Evolutionary conservation across 2,888 invertebrate species (phyloP).

Genomic region (Leptinotarsa peninsularis): DNA sequence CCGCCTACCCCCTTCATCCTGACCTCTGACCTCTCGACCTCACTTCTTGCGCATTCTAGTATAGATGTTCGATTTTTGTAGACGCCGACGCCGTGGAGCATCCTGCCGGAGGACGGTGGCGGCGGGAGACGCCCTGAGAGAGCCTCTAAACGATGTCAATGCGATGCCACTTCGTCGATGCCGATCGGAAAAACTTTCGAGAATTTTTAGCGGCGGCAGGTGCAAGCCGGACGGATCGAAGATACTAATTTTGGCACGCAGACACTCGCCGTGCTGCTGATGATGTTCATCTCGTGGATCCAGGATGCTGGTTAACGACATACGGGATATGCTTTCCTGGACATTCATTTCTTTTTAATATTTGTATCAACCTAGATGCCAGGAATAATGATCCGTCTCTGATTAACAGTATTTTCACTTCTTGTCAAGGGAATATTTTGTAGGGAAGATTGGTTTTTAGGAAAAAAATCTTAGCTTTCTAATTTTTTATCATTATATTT

Average conservation of each 20-base stretch:
- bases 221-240: conserved; percentile 14
- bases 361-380: not conserved
- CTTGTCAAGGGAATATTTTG: no score
- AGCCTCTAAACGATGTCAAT: conserved; percentile 39
- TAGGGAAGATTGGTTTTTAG: no score
- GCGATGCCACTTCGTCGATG: conserved; percentile 33
- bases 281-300: not conserved
- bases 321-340: not conserved
- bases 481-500: no score
- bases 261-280: not conserved
- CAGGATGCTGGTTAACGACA: not conserved
- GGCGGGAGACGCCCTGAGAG: conserved; percentile 47
- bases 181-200: conserved; percentile 21
- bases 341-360: not conserved
- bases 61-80: conserved; percentile 67
- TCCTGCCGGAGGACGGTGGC: conserved; percentile 38
- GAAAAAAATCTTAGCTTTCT: no score
- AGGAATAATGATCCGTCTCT: no score
- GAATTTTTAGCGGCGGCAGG: conserved; percentile 13
- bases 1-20: conserved; percentile 46
- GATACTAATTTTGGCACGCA: conserved; percentile 8
- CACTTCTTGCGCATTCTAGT: conserved; percentile 63
- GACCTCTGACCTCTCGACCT: conserved; percentile 54
- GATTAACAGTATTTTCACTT: no score
- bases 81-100: conserved; percentile 61